Conservation (phyloP, 2,888 invertebrate species). For the Agonopterix heracliana region DNA sequence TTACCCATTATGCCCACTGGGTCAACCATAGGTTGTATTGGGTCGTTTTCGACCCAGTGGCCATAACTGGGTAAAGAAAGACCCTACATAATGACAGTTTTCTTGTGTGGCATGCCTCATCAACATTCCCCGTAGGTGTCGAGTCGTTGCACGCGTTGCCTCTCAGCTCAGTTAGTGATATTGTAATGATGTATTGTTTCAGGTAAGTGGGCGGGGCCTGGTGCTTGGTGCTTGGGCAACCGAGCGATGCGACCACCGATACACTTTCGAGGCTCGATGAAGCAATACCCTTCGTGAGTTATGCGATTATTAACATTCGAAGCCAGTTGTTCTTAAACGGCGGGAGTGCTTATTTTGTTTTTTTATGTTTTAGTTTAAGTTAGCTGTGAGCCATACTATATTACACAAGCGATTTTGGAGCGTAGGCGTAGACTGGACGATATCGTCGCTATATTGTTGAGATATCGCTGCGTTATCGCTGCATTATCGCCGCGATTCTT, state of each 20-base stretch:
- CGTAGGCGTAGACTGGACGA: no score
- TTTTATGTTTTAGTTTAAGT: neutral
- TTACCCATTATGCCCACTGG: no score
- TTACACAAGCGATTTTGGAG: no score
- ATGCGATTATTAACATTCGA: slow-evolving; percentile 47
- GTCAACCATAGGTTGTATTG: no score
- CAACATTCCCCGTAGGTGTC: slow-evolving; percentile 31
- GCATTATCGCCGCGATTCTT: no score
- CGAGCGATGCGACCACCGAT: slow-evolving; percentile 48
- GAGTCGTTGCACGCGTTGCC: slow-evolving; percentile 41
- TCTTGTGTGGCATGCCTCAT: slow-evolving; percentile 1
- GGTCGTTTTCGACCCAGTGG: no score
- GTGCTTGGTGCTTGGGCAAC: slow-evolving; percentile 30
- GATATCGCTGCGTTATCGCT: no score
- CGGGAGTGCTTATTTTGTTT: neutral
- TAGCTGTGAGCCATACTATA: no score
- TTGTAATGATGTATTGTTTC: slow-evolving; percentile 74
- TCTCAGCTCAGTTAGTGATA: slow-evolving; percentile 52
- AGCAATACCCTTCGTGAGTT: slow-evolving; percentile 50
- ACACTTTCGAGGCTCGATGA: slow-evolving; percentile 47
- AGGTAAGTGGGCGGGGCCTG: slow-evolving; percentile 63
- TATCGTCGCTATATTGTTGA: no score
- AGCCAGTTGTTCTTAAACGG: slow-evolving; percentile 11
- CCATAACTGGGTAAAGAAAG: no score
- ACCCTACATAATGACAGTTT: no score